Evolutionary conservation across 1,140 invertebrate genomes (phyloP).

Genomic region (Euschistus heros): DNA sequence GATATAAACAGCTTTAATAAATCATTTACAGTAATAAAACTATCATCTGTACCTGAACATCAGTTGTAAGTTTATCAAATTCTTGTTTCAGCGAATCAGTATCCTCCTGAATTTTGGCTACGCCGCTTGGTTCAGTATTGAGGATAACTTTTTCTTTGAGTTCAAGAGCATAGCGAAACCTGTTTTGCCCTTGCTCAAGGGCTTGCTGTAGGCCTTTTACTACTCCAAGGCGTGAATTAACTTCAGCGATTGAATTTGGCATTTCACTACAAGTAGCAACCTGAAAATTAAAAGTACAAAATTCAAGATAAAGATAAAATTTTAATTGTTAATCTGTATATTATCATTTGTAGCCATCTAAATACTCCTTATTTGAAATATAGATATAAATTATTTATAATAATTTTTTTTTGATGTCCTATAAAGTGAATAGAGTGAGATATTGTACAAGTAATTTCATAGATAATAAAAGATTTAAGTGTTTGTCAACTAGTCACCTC

Average conservation of each 20-base stretch:
- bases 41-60: constrained; percentile 41
- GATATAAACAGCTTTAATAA: neutral
- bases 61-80: constrained; percentile 71
- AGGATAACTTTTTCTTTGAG: constrained; percentile 84
- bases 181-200: constrained; percentile 83
- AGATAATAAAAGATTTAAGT: too few relatives aligned
- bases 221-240: constrained; percentile 70
- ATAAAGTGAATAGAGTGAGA: too few relatives aligned
- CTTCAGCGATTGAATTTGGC: constrained; percentile 63
- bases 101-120: constrained; percentile 77
- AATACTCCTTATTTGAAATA: too few relatives aligned
- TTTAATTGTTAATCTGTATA: too few relatives aligned
- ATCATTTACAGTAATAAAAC: neutral
- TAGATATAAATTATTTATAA: too few relatives aligned
- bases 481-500: too few relatives aligned
- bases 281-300: constrained; percentile 21
- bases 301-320: too few relatives aligned
- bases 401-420: too few relatives aligned
- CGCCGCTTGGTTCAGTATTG: constrained; percentile 79
- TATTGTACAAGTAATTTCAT: too few relatives aligned
- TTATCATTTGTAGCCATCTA: too few relatives aligned
- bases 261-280: constrained; percentile 62
- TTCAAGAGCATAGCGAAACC: constrained; percentile 77
- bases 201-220: constrained; percentile 74
- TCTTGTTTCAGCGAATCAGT: constrained; percentile 77